Conservation (phyloP, 2,797 vertebrate genomes). For the Halcyon leucocephala region DNA sequence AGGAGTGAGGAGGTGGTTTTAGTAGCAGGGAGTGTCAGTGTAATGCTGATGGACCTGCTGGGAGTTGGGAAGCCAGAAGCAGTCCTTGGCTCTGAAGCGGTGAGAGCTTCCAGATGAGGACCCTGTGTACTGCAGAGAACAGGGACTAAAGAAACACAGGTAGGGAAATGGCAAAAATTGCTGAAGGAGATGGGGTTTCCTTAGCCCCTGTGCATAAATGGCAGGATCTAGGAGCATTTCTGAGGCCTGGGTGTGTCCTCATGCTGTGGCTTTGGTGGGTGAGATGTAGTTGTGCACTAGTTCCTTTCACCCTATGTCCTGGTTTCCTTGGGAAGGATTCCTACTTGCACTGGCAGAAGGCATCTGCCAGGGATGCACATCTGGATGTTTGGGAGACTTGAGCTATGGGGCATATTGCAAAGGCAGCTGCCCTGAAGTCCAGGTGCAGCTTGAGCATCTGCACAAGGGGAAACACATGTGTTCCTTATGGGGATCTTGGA, state of each 20-base stretch:
- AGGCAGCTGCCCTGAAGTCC: neutral
- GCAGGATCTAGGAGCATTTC: neutral
- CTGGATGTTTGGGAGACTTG: neutral
- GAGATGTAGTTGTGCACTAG: neutral
- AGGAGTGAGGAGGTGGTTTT: neutral
- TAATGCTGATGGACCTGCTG: neutral
- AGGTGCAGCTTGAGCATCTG: neutral
- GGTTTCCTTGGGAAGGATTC: neutral
- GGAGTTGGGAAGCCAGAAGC: neutral
- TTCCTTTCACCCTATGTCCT: neutral
- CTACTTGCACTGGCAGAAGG: neutral
- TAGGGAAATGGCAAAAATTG: fast-evolving
- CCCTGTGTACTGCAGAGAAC: neutral
- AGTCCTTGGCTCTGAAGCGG: neutral
- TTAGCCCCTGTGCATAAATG: neutral
- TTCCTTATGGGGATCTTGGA: neutral
- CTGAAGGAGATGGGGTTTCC: neutral
- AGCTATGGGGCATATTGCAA: fast-evolving
- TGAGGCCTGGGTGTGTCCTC: neutral
- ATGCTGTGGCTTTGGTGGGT: neutral
- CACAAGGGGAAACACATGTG: fast-evolving
- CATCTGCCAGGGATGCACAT: neutral
- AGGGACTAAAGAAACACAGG: neutral
- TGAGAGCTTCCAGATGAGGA: neutral
- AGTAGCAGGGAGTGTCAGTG: neutral